These are phyloP conservation scores for Melipona quadrifasciata DNA, from an alignment of 1,140 invertebrate genomes.

Conservation along the genomic window DNA sequence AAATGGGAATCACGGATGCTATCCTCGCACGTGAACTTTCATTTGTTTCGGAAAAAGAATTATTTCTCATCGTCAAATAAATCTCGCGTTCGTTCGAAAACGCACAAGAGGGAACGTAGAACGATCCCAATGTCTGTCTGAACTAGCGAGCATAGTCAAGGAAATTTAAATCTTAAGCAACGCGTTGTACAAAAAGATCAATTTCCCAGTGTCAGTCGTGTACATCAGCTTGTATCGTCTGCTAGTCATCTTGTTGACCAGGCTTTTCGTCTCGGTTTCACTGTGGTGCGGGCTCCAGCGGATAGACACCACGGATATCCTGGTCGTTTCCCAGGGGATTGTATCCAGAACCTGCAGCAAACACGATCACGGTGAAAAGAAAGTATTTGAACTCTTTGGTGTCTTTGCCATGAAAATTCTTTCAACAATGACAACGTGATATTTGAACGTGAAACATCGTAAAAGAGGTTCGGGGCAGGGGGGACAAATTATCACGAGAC, in stretches of 20 bases:
- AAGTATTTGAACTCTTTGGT: not conserved
- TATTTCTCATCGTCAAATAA: not conserved
- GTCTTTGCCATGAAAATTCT: not conserved
- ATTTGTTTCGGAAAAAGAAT: constrained; percentile 7
- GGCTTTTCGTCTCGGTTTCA: constrained; percentile 73
- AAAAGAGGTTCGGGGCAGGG: too few species aligned
- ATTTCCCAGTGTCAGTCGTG: constrained; percentile 71
- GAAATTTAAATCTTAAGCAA: constrained; percentile 73
- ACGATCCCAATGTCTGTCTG: not conserved
- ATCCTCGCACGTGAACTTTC: not conserved
- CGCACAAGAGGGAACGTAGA: constrained; percentile 7
- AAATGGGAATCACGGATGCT: too few species aligned
- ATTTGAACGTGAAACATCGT: not conserved
- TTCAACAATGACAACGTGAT: not conserved
- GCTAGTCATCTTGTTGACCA: constrained; percentile 75
- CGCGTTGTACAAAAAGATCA: constrained; percentile 77
- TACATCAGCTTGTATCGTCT: constrained; percentile 74
- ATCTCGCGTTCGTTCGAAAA: not conserved
- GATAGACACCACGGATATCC: constrained; percentile 78
- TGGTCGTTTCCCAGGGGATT: constrained; percentile 79
- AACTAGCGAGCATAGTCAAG: constrained; percentile 22
- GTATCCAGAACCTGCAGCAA: constrained; percentile 76
- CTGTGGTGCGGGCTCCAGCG: constrained; percentile 77
- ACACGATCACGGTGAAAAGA: not conserved
- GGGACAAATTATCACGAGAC: too few species aligned